Evolutionary conservation across 2,797 vertebrate genomes (phyloP).

Genomic region (Botia almorhae): DNA sequence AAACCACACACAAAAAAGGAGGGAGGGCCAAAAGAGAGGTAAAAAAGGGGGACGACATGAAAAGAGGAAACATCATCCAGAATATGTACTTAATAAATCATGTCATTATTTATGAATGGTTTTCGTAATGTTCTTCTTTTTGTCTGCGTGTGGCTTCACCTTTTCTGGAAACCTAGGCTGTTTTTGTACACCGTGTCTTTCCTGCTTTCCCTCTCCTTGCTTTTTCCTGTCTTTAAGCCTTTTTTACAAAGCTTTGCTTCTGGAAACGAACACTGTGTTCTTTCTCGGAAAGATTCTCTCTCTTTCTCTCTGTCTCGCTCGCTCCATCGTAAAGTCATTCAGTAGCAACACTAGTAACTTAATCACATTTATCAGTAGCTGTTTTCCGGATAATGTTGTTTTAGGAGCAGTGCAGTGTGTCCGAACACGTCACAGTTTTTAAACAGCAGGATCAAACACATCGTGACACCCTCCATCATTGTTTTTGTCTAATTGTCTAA

Average conservation of each 20-base stretch:
- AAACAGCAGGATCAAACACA: too few species aligned
- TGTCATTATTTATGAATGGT: constrained; percentile 59
- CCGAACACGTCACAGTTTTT: too few species aligned
- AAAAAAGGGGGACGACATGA: constrained; percentile 49
- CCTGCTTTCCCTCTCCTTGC: neutral
- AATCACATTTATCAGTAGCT: neutral
- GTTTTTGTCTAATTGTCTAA: too few species aligned
- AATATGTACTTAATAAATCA: constrained; percentile 64
- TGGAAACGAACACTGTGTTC: neutral
- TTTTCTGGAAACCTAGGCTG: constrained; percentile 31
- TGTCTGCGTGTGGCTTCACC: constrained; percentile 37
- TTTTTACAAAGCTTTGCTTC: neutral
- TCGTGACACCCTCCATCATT: too few species aligned
- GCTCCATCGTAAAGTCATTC: neutral
- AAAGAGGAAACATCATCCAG: constrained; percentile 60
- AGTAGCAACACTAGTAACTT: neutral
- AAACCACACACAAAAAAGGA: constrained; percentile 13
- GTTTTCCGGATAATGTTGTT: neutral
- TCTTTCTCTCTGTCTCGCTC: too few species aligned
- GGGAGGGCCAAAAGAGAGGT: constrained; percentile 8
- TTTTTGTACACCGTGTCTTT: constrained; percentile 16
- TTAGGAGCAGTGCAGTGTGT: too few species aligned
- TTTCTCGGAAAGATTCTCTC: constrained; percentile 33
- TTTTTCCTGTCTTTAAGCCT: constrained; percentile 13
- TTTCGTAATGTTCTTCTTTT: constrained; percentile 34